Evolutionary conservation across 2,888 invertebrate genomes (phyloP).

Genomic region (Gasteruption jaculator): DNA sequence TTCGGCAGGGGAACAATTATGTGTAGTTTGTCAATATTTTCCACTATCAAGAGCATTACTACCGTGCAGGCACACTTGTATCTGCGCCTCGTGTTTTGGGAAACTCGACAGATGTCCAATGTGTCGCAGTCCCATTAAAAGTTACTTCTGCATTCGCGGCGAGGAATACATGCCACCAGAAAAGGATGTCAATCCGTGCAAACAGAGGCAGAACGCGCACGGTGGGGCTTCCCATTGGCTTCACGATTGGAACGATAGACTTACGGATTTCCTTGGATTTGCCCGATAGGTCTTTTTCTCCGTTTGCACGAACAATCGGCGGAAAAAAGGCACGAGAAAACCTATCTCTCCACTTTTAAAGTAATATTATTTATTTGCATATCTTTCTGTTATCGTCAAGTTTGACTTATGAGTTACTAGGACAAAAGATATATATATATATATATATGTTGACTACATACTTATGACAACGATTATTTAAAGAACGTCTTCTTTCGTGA

Average conservation of each 20-base stretch:
- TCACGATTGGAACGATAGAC: conserved; percentile 66
- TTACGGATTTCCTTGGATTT: conserved; percentile 72
- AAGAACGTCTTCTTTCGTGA: no score
- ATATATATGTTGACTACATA: no score
- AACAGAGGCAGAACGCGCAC: conserved; percentile 48
- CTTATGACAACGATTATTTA: no score
- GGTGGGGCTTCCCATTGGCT: conserved; percentile 52
- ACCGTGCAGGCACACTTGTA: conserved; percentile 82
- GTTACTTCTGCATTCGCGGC: conserved; percentile 78
- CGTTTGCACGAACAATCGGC: no score
- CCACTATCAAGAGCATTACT: conserved; percentile 75
- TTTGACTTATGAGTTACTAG: no score
- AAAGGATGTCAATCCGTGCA: conserved; percentile 48
- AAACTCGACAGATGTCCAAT: conserved; percentile 83
- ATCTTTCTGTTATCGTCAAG: no score
- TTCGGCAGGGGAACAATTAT: conserved; percentile 60
- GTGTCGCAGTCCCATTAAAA: conserved; percentile 77
- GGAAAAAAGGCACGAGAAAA: no score
- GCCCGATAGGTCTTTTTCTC: conserved; percentile 55
- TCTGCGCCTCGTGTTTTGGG: conserved; percentile 75
- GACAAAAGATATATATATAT: no score
- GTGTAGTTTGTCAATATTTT: conserved; percentile 79
- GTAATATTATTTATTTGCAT: no score
- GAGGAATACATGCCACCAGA: conserved; percentile 67
- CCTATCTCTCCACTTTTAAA: no score